Conservation (phyloP, 2,797 vertebrate species). For the Loriculus beryllinus region DNA sequence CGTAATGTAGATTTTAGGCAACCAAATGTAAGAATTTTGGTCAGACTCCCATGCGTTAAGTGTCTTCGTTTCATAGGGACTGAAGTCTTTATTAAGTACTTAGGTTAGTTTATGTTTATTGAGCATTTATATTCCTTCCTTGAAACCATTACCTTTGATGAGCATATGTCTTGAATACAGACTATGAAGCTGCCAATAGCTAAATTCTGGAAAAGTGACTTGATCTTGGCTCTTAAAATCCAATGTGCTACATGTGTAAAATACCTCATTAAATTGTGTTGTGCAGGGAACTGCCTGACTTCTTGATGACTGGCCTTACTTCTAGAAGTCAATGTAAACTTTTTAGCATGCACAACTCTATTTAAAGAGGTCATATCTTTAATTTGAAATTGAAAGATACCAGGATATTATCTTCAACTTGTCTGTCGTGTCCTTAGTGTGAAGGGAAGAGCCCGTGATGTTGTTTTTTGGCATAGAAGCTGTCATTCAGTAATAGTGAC, state of each 20-base stretch:
- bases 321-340: neutral
- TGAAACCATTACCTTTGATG: rapidly evolving
- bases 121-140: neutral
- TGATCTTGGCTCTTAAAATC: neutral
- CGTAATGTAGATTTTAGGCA: neutral
- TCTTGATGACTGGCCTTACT: neutral
- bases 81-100: neutral
- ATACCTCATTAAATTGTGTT: too few relatives aligned
- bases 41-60: neutral
- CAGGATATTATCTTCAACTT: neutral
- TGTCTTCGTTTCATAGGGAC: neutral
- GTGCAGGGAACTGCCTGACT: neutral
- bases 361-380: neutral
- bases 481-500: rapidly evolving
- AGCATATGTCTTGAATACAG: neutral
- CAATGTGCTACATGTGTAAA: neutral
- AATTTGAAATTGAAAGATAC: neutral
- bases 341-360: rapidly evolving
- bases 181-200: neutral
- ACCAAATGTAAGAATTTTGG: neutral
- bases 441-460: neutral
- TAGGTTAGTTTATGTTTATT: neutral
- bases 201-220: neutral
- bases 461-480: neutral
- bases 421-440: neutral